Conservation (phyloP, 1,140 invertebrate genomes). For the Drosophila kikkawai region DNA sequence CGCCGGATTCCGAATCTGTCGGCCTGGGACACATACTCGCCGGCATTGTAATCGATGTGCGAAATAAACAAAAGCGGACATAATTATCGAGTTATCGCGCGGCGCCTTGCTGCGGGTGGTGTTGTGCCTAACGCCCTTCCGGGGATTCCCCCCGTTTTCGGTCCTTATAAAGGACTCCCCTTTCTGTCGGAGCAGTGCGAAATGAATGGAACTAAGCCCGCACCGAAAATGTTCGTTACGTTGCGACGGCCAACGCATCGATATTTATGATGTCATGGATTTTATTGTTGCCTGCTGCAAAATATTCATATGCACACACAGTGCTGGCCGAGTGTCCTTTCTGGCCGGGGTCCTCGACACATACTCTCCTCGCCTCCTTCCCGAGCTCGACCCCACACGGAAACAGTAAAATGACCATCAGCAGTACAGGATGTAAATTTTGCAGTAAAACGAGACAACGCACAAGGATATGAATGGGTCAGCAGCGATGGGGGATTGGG, state of each 20-base stretch:
- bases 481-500: slow-evolving; percentile 5
- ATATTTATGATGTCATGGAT: slow-evolving; percentile 84
- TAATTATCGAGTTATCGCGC: slow-evolving; percentile 85
- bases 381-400: slow-evolving; percentile 45
- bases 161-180: not conserved
- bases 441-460: slow-evolving; percentile 77
- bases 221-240: slow-evolving; percentile 76
- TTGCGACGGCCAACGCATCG: slow-evolving; percentile 77
- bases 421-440: slow-evolving; percentile 83
- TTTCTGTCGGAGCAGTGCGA: slow-evolving; percentile 3
- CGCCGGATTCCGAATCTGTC: slow-evolving; percentile 47
- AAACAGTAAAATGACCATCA: slow-evolving; percentile 84
- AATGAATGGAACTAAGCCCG: slow-evolving; percentile 78
- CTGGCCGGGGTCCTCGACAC: slow-evolving; percentile 8
- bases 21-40: slow-evolving; percentile 47
- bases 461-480: slow-evolving; percentile 60
- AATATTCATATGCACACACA: slow-evolving; percentile 77
- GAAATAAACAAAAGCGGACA: slow-evolving; percentile 85
- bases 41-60: slow-evolving; percentile 85
- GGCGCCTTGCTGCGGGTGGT: slow-evolving; percentile 75
- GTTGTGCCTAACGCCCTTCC: slow-evolving; percentile 46
- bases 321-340: slow-evolving; percentile 28
- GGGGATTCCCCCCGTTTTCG: not conserved
- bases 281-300: slow-evolving; percentile 83
- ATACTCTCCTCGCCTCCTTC: not conserved